Evolutionary conservation across 2,888 invertebrate species (phyloP), one percentile per base, ranked within the genome.

Genomic region (Drosophila atripex): DNA sequence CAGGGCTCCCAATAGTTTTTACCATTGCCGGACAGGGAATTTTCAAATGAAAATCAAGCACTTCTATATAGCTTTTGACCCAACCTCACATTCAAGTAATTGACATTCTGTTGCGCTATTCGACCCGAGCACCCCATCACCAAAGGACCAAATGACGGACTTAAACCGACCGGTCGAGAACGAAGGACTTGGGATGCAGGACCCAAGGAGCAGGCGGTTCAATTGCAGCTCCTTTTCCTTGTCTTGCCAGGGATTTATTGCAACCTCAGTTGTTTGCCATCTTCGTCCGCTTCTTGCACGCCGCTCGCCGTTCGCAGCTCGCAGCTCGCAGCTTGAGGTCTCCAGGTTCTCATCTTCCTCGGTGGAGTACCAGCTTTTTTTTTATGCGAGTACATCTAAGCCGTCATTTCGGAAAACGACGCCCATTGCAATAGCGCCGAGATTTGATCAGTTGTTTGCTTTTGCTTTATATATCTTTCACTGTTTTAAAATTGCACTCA

Each of bases 381-480:
- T 64, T 63, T 63, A 63, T 63, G 65, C 45, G 51, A 64, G 64
- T 30, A 49, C 69, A 47, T 69, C 58, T 58, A 52, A 68, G 65
- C 43, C 54, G 70, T 70, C 59, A 70, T 60, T 70, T 70, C 32
- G 51, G 64, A 60, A 60, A 71, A 61, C 61, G 61, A 56, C 56
- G 55, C 38, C 57, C 57, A 51, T 65, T 53, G 51, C 71, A 72
- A 72, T 58, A 54, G 73, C 54, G 61, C 52, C 51, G 74, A 74
- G 75, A 75, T 75, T 75, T 75, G 75, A 75, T 75, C 74, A 74
- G 75, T 70, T 75, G 74, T 75, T 75, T 75, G 75, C 75, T 50
- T 74, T 75, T 61, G 58, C 58, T 50, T 71, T 69, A 70, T 68
- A 64, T 49, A 68, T 73, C 51, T 73, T 61, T 64, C 49, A 51